A percentile compares a stretch with the other conserved stretches of the same genome.
Conservation (phyloP, 2,888 invertebrate genomes). For the Leptinotarsa rubiginosa region DNA sequence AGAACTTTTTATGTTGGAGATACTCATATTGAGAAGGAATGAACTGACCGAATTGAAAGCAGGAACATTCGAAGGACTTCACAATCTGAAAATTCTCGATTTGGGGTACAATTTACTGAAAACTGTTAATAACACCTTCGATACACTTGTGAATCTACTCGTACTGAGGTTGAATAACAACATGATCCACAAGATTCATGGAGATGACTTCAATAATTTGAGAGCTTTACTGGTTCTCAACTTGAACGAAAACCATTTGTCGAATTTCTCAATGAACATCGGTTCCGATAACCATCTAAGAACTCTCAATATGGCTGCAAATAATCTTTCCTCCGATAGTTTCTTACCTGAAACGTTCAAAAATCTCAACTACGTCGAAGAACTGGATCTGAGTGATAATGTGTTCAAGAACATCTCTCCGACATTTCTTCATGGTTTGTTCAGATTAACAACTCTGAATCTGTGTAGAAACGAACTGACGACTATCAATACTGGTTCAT, state of each 20-base stretch:
- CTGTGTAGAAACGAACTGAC: conserved; percentile 57
- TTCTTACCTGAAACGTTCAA: conserved; percentile 52
- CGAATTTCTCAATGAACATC: conserved; percentile 51
- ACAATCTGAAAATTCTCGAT: conserved; percentile 56
- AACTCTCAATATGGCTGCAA: conserved; percentile 55
- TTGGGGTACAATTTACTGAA: conserved; percentile 46
- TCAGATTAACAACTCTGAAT: conserved; percentile 55
- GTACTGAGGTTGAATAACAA: conserved; percentile 55
- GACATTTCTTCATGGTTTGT: conserved; percentile 56
- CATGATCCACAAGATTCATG: conserved; percentile 43
- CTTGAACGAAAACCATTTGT: conserved; percentile 55
- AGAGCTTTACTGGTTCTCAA: conserved; percentile 46
- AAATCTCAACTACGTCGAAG: conserved; percentile 56
- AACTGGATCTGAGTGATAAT: conserved; percentile 56
- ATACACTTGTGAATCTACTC: conserved; percentile 45
- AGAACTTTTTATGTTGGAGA: conserved; percentile 52
- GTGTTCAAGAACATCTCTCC: conserved; percentile 52
- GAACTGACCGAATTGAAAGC: conserved; percentile 43
- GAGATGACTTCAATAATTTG: conserved; percentile 51
- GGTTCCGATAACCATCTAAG: conserved; percentile 56
- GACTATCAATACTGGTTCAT: conserved; percentile 56
- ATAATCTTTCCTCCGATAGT: conserved; percentile 54
- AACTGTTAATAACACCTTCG: conserved; percentile 30
- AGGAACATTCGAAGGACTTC: conserved; percentile 57
- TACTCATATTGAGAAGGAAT: conserved; percentile 54